Percentiles rank a stretch among this genome's conserved stretches.
These are phyloP conservation scores for Metalampra italica DNA, from an alignment of 2,888 invertebrate species.

Conservation along the genomic window DNA sequence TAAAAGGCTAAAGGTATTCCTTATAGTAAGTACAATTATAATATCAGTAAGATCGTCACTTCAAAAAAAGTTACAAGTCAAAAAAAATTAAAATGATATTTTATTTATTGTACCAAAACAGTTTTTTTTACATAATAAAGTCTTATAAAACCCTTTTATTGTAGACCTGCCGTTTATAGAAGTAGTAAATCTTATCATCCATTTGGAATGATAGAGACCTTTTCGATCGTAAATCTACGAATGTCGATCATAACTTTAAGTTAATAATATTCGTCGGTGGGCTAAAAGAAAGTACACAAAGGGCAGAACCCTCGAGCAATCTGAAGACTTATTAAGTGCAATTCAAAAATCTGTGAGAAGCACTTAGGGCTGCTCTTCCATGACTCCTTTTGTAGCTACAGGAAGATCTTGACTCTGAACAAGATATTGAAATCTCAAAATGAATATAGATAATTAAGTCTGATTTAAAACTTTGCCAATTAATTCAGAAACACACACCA, in stretches of 20 bases:
- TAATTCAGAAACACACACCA: not conserved
- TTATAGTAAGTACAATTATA: slow-evolving; percentile 15
- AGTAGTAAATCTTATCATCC: not conserved
- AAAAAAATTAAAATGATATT: not conserved
- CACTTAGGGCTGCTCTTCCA: not conserved
- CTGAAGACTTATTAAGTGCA: slow-evolving; percentile 29
- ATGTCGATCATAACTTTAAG: not conserved
- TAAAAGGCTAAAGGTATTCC: slow-evolving; percentile 11
- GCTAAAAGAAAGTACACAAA: not conserved
- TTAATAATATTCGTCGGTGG: not conserved
- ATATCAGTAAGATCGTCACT: slow-evolving; percentile 26
- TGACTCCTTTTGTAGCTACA: not conserved
- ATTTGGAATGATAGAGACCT: not conserved
- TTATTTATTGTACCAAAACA: not conserved
- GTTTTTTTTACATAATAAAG: no score
- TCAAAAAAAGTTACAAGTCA: slow-evolving; percentile 4
- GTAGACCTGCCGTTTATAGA: not conserved
- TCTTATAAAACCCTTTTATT: not conserved
- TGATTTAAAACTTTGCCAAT: not conserved
- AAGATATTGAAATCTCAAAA: no score
- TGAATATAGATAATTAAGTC: no score
- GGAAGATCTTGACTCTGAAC: no score
- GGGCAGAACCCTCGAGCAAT: not conserved
- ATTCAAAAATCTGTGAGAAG: slow-evolving; percentile 30
- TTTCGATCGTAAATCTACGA: not conserved